Conservation (phyloP, 1,140 invertebrate genomes). For the Hestina assimilis region DNA sequence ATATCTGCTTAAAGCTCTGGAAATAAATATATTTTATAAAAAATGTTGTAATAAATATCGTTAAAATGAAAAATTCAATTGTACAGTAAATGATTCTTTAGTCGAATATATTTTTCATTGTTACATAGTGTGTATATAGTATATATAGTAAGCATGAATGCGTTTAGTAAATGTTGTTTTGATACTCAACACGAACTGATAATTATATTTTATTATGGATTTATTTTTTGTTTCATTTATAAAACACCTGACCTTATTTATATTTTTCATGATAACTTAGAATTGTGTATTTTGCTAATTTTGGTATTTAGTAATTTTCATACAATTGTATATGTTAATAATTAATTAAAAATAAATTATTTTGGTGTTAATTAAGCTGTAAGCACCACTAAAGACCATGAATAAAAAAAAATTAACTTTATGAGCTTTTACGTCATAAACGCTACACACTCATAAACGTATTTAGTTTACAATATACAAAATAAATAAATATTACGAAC, state of each 20-base stretch:
- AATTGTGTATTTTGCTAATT: not conserved
- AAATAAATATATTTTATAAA: no score
- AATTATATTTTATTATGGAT: conserved; percentile 70
- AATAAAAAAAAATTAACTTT: no score
- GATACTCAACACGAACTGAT: conserved; percentile 75
- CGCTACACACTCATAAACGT: no score
- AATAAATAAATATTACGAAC: no score
- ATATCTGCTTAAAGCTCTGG: no score
- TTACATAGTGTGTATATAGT: conserved; percentile 25
- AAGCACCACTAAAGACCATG: no score
- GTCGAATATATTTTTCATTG: conserved; percentile 8
- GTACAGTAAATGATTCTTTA: not conserved
- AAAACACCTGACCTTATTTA: not conserved
- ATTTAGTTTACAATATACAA: no score
- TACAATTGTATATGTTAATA: no score
- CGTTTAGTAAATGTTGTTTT: conserved; percentile 63
- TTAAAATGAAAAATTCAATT: not conserved
- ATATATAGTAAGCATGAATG: conserved; percentile 22
- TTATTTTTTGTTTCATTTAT: conserved; percentile 36
- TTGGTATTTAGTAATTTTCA: not conserved
- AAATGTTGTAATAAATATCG: not conserved
- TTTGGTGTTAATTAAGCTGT: no score
- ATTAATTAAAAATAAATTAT: no score
- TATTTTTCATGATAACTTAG: not conserved
- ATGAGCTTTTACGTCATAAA: no score